A percentile compares a stretch with the other conserved stretches of the same genome.
These are phyloP conservation scores for Drosophila siamana DNA, from an alignment of 2,888 invertebrate genomes.

Conservation along the genomic window DNA sequence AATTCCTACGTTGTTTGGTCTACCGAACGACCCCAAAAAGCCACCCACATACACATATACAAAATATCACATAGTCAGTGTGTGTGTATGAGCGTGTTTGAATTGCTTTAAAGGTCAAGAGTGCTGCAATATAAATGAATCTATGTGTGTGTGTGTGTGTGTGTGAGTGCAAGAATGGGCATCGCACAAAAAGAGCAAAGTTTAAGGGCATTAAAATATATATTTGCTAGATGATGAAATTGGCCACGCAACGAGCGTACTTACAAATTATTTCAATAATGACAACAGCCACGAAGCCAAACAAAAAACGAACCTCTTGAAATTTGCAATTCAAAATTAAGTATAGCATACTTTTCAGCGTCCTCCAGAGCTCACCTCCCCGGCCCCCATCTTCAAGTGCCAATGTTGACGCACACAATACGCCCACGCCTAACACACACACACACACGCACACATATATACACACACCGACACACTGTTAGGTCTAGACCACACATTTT, in stretches of 20 bases:
- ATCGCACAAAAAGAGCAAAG: constrained; percentile 73
- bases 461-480: constrained; percentile 3
- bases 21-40: constrained; percentile 27
- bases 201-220: constrained; percentile 76
- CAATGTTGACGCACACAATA: constrained; percentile 50
- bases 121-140: constrained; percentile 57
- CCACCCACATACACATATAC: constrained; percentile 45
- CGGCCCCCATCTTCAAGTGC: constrained; percentile 1
- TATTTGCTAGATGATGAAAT: constrained; percentile 68
- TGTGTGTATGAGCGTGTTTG: constrained; percentile 8
- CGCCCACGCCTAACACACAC: constrained; percentile 33
- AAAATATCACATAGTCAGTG: too few relatives aligned
- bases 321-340: constrained; percentile 58
- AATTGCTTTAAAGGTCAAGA: constrained; percentile 76
- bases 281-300: constrained; percentile 63
- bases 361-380: neutral
- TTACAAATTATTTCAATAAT: constrained; percentile 55
- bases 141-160: constrained; percentile 13
- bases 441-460: constrained; percentile 2
- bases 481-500: constrained; percentile 26
- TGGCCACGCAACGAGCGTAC: constrained; percentile 62
- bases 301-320: constrained; percentile 55
- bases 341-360: constrained; percentile 46
- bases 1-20: constrained; percentile 41
- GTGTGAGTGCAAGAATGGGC: constrained; percentile 40